Percentiles rank a stretch among this genome's conserved stretches.
phyloP scores from a whole-genome alignment of 2,797 vertebrate genomes.

The Anas bernieri region DNA sequence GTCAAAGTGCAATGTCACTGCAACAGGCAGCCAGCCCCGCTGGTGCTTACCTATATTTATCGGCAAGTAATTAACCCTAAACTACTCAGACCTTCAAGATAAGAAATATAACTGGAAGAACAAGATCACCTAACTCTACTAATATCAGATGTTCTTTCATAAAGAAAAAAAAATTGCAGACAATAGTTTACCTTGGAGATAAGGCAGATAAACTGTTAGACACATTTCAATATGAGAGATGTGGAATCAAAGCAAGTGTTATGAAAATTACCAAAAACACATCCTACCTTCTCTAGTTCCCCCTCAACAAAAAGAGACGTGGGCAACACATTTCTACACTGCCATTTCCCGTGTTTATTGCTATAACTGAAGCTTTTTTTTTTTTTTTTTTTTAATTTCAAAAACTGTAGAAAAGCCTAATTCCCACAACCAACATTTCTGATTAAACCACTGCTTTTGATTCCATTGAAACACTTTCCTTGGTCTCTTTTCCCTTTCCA shows the following conservation, averaged over 20 bases:
- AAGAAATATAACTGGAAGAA: neutral
- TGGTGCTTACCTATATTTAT: neutral
- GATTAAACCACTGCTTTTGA: neutral
- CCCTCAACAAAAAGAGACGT: neutral
- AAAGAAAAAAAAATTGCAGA: neutral
- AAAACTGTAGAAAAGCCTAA: neutral
- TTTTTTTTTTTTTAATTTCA: neutral
- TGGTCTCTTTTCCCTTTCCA: neutral
- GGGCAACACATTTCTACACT: neutral
- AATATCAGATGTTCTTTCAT: neutral
- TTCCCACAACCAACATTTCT: neutral
- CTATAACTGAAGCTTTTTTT: neutral
- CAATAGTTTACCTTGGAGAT: neutral
- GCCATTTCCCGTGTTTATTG: neutral
- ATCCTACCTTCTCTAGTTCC: neutral
- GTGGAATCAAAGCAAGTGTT: neutral
- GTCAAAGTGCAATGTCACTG: constrained; percentile 11
- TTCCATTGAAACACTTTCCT: neutral
- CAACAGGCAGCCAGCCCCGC: neutral
- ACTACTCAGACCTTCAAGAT: neutral
- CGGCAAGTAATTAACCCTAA: constrained; percentile 30
- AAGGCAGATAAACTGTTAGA: neutral
- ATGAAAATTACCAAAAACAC: neutral
- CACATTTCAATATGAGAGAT: neutral
- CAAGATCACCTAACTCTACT: neutral